These are phyloP conservation scores for Oreochromis niloticus DNA, from an alignment of 2,113 vertebrate genomes.

Conservation along the genomic window DNA sequence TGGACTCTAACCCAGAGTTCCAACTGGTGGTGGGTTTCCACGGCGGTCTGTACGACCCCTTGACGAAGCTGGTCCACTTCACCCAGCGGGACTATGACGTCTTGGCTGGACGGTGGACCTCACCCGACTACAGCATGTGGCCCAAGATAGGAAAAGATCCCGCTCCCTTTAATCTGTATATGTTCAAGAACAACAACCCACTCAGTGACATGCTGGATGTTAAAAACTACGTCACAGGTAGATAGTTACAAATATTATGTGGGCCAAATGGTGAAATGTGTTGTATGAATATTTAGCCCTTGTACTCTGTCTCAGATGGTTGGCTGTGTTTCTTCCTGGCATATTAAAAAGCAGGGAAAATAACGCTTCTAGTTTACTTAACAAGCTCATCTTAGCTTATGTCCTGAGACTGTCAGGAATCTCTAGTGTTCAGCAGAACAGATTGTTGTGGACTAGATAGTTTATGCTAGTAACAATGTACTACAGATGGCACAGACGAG, in stretches of 20 bases:
- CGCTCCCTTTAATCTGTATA: constrained; percentile 92
- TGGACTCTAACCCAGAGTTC: constrained; percentile 96
- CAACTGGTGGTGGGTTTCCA: constrained; percentile 96
- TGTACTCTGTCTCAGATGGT: neutral
- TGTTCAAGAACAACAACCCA: constrained; percentile 99
- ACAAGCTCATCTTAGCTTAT: neutral
- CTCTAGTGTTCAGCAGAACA: neutral
- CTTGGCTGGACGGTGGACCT: constrained; percentile 93
- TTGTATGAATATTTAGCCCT: neutral
- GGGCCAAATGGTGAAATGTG: neutral
- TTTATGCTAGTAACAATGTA: neutral
- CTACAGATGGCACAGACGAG: neutral
- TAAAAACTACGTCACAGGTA: constrained; percentile 98
- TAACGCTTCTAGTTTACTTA: neutral
- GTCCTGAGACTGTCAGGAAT: neutral
- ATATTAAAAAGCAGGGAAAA: neutral
- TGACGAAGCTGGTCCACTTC: constrained; percentile 97
- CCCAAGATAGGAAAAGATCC: constrained; percentile 93
- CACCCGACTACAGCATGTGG: constrained; percentile 95
- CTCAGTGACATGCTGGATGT: constrained; percentile 95
- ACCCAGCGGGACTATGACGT: constrained; percentile 97
- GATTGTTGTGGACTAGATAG: neutral
- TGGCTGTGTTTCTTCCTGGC: neutral
- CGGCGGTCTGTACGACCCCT: constrained; percentile 91
- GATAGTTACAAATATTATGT: neutral